Conservation (phyloP, 2,888 invertebrate genomes). For the Mactromeris polynyma region DNA sequence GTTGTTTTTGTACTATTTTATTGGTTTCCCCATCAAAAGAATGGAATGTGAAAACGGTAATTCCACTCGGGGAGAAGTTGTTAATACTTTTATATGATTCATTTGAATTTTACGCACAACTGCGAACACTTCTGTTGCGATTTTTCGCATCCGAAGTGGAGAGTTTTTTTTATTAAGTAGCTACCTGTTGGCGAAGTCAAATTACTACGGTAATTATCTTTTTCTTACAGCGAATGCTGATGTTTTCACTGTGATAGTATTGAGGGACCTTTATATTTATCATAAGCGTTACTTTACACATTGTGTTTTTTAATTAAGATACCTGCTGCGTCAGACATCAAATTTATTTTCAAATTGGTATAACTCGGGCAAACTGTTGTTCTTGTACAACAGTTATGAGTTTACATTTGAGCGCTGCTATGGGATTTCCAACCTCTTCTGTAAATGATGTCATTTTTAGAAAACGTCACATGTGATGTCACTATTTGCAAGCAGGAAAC, state of each 20-base stretch:
- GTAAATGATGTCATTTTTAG: too few relatives aligned
- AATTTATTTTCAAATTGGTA: too few relatives aligned
- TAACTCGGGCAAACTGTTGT: too few relatives aligned
- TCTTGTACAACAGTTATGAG: too few relatives aligned
- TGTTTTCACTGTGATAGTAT: not conserved
- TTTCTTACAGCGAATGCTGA: not conserved
- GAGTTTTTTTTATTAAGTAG: not conserved
- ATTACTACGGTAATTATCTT: not conserved
- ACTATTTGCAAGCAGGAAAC: too few relatives aligned
- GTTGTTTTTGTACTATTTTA: not conserved
- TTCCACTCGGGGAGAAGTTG: not conserved
- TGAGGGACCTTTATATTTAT: not conserved
- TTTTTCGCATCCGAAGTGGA: not conserved
- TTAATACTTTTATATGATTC: constrained; percentile 4
- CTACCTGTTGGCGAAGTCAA: not conserved
- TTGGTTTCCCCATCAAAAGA: not conserved
- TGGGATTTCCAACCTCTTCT: too few relatives aligned
- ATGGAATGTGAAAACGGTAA: not conserved
- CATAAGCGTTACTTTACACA: too few relatives aligned
- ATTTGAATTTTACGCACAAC: constrained; percentile 38
- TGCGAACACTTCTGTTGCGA: constrained; percentile 31
- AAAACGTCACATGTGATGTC: too few relatives aligned
- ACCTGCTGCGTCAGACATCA: too few relatives aligned
- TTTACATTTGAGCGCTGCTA: too few relatives aligned
- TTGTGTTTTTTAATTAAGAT: too few relatives aligned